Conservation (phyloP, 2,113 vertebrate species). For the Scomber scombrus region DNA sequence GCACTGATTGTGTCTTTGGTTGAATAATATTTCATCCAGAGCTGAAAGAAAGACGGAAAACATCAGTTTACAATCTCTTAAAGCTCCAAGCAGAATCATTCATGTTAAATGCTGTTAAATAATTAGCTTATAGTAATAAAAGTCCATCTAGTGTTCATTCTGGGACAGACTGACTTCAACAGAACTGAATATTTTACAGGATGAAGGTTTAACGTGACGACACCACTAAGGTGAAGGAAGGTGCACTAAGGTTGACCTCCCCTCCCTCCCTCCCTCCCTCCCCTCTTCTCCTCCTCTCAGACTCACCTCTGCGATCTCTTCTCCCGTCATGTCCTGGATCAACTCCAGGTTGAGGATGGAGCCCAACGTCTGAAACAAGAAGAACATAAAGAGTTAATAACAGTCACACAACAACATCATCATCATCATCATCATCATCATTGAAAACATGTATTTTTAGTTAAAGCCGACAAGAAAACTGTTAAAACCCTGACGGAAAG, state of each 20-base stretch:
- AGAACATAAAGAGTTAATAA: background rate
- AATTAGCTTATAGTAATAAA: too few relatives aligned
- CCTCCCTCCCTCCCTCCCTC: too few relatives aligned
- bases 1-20: slow-evolving; percentile 93
- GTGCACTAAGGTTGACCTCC: too few relatives aligned
- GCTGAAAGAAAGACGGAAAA: slow-evolving; percentile 81
- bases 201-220: too few relatives aligned
- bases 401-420: background rate
- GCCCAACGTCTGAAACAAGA: slow-evolving; percentile 88
- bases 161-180: too few relatives aligned
- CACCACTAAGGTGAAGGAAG: too few relatives aligned
- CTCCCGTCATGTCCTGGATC: slow-evolving; percentile 90
- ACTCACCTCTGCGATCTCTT: slow-evolving; percentile 92
- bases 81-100: too few relatives aligned
- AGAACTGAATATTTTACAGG: too few relatives aligned
- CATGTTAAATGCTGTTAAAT: too few relatives aligned
- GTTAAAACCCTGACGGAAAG: too few relatives aligned
- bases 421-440: background rate
- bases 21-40: slow-evolving; percentile 94
- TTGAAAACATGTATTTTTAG: background rate
- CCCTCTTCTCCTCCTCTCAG: too few relatives aligned
- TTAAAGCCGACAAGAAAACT: background rate
- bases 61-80: background rate
- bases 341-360: slow-evolving; percentile 93
- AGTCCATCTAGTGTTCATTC: too few relatives aligned